Conservation (phyloP, 2,797 vertebrate genomes). For the Delichon dasypus region DNA sequence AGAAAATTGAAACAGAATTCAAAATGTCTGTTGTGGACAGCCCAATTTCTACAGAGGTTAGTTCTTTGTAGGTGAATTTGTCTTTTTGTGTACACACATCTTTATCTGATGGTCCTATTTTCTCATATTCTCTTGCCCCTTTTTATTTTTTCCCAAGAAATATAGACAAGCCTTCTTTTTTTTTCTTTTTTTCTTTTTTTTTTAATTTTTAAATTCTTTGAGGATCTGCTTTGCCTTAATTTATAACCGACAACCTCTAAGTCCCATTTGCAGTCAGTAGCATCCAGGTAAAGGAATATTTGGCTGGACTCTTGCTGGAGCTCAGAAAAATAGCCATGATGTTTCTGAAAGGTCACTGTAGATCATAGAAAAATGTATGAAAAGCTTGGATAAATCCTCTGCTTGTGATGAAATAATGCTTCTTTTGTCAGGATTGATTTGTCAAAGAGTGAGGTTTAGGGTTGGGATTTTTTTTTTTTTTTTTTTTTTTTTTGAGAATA, state of each 20-base stretch:
- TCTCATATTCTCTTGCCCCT: background rate
- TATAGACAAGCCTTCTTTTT: background rate
- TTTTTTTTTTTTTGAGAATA: background rate
- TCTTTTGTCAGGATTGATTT: background rate
- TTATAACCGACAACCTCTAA: background rate
- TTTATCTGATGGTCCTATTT: background rate
- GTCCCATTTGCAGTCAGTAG: background rate
- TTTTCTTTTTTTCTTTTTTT: no score
- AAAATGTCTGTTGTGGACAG: background rate
- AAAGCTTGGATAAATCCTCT: background rate
- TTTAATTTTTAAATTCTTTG: background rate
- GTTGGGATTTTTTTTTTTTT: accelerated
- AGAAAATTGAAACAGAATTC: background rate
- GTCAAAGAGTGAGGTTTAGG: background rate
- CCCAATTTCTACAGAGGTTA: background rate
- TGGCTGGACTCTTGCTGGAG: background rate
- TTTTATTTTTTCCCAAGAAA: background rate
- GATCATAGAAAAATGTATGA: background rate
- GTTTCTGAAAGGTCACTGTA: background rate
- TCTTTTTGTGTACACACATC: background rate
- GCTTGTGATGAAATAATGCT: background rate
- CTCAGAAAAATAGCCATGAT: background rate
- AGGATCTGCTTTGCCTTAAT: background rate
- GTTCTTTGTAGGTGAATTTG: background rate
- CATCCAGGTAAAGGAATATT: background rate